A percentile compares a stretch with the other conserved stretches of the same genome.
Conservation (phyloP, 2,113 vertebrate species). For the Gymnarchus niloticus region DNA sequence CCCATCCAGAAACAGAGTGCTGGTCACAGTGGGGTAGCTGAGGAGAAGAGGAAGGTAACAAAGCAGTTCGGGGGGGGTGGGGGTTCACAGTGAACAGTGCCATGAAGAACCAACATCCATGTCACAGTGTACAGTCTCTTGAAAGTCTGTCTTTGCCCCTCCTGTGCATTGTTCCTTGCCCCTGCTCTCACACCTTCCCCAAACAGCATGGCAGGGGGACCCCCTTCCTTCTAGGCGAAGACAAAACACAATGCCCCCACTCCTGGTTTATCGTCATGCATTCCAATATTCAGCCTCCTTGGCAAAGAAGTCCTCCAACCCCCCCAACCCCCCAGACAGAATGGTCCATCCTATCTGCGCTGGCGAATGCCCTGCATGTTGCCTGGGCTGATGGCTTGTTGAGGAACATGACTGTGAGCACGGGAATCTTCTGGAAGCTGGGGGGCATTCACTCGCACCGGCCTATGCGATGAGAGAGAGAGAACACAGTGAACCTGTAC, state of each 20-base stretch:
- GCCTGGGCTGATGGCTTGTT: slow-evolving; percentile 84
- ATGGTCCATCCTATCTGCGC: slow-evolving; percentile 76
- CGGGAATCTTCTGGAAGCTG: slow-evolving; percentile 72
- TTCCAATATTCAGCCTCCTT: background rate
- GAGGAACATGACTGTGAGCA: slow-evolving; percentile 80
- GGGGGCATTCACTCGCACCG: slow-evolving; percentile 74
- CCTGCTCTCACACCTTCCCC: slow-evolving; percentile 3
- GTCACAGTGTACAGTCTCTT: slow-evolving; percentile 65
- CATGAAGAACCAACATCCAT: slow-evolving; percentile 52
- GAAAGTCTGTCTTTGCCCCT: slow-evolving; percentile 36
- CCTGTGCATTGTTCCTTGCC: slow-evolving; percentile 27
- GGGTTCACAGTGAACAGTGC: slow-evolving; percentile 83
- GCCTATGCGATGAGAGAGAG: slow-evolving; percentile 54
- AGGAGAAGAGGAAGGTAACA: slow-evolving; percentile 61
- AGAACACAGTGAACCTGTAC: background rate
- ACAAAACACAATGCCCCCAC: slow-evolving; percentile 20
- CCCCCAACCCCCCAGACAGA: slow-evolving; percentile 37
- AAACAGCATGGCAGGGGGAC: slow-evolving; percentile 22
- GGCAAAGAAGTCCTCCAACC: slow-evolving; percentile 17
- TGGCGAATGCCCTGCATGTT: slow-evolving; percentile 91
- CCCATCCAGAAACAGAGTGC: slow-evolving; percentile 47
- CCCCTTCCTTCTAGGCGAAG: slow-evolving; percentile 4
- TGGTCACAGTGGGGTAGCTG: slow-evolving; percentile 63
- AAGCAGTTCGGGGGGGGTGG: slow-evolving; percentile 57
- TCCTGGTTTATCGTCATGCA: no score